A percentile compares a stretch with the other conserved stretches of the same genome.
phyloP scores from a whole-genome alignment of 2,113 vertebrate species.

The Brienomyrus longianalis region DNA sequence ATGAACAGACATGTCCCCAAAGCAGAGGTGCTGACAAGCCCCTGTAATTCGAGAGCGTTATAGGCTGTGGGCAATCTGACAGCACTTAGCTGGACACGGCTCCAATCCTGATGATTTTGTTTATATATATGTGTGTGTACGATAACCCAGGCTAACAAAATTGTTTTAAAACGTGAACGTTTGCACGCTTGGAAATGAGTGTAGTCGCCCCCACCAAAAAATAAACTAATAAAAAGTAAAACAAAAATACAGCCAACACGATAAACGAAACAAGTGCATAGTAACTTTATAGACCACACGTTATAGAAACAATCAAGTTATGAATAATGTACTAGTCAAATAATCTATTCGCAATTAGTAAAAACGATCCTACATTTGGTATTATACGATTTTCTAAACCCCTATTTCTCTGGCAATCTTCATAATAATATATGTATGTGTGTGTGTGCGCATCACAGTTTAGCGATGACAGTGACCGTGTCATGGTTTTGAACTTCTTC shows the following conservation, averaged over 20 bases:
- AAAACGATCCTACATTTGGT: neutral
- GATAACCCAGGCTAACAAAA: neutral
- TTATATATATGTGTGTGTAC: no score
- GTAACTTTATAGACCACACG: neutral
- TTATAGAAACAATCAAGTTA: neutral
- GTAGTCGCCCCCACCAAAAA: neutral
- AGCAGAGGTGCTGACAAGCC: neutral
- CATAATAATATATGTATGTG: no score
- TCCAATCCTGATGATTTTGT: neutral
- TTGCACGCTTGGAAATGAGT: neutral
- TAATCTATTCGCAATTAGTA: neutral
- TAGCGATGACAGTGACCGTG: neutral
- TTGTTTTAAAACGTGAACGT: neutral
- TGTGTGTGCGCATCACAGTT: neutral
- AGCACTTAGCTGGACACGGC: neutral
- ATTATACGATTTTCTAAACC: neutral
- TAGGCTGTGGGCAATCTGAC: neutral
- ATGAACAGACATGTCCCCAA: constrained; percentile 30
- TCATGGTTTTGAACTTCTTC: neutral
- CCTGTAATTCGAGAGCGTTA: neutral
- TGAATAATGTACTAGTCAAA: neutral
- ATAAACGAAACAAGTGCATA: neutral
- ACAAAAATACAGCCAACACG: neutral
- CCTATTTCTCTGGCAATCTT: neutral
- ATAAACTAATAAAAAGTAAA: neutral